phyloP scores from a whole-genome alignment of 2,888 invertebrate genomes.

The Hypomecis atomaria region DNA sequence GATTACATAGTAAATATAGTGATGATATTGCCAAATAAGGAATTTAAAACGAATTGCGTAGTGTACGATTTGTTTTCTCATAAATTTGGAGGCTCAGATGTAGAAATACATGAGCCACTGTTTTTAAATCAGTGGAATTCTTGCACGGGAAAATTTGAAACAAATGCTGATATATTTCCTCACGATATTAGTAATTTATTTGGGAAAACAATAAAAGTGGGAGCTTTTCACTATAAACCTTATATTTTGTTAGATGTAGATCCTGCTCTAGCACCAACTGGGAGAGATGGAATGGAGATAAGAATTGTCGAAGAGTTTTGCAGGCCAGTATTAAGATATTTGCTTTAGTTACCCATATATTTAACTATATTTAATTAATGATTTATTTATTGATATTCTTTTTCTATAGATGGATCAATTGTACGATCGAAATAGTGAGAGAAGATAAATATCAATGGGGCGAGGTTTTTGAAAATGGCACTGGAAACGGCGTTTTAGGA shows the following conservation, averaged over 20 bases:
- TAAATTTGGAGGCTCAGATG: slow-evolving; percentile 66
- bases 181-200: slow-evolving; percentile 75
- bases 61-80: slow-evolving; percentile 71
- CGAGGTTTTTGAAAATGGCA: slow-evolving; percentile 86
- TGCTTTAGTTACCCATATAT: not conserved
- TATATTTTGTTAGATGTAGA: slow-evolving; percentile 81
- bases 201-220: slow-evolving; percentile 78
- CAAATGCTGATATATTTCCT: slow-evolving; percentile 71
- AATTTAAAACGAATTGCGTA: slow-evolving; percentile 47
- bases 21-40: slow-evolving; percentile 52
- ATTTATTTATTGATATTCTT: no score
- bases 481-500: slow-evolving; percentile 87
- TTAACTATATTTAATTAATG: not conserved
- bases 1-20: slow-evolving; percentile 68
- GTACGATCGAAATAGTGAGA: slow-evolving; percentile 72
- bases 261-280: slow-evolving; percentile 52
- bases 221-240: slow-evolving; percentile 86
- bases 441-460: slow-evolving; percentile 88
- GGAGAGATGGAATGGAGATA: slow-evolving; percentile 84
- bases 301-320: slow-evolving; percentile 80
- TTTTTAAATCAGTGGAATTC: slow-evolving; percentile 73
- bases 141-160: slow-evolving; percentile 61
- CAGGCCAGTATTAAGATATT: slow-evolving; percentile 53
- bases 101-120: slow-evolving; percentile 48
- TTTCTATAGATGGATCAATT: slow-evolving; percentile 72